Evolutionary conservation across 2,888 invertebrate species (phyloP), one percentile per base, ranked within the genome.

Genomic region (Phragmatobia fuliginosa): DNA sequence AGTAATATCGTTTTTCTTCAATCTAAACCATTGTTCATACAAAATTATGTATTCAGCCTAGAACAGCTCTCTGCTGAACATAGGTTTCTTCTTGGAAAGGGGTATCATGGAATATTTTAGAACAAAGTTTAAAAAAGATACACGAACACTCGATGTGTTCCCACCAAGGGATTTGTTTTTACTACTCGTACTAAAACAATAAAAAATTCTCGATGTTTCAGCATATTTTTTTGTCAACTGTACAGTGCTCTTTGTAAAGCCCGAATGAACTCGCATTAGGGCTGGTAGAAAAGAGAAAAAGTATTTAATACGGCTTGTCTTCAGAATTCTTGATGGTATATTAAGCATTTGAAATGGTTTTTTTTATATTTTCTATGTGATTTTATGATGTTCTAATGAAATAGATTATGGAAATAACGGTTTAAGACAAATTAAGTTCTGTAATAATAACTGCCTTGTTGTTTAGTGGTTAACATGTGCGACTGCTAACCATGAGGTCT

Each of bases 191-290:
- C 69, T 64, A 69, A 58, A 73, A 81, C 32, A 69, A 65, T 65
- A 61, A 69, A 75, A 81, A 82, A 79, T 77, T 81, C 76, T 78
- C 75, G 68, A 75, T 77, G 77, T 85, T 83, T 78, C 75, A 70
- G 82, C 71, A 76, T 85, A 86, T 28, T 85, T 49, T 78, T 86
- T 86, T 84, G 69, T 75, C 76, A 73, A 72, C 67, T 76, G 81
- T 82, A 85, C 87, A 85, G 82, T 73, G 78, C 78, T 59, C 85
- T 88, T 81, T 85, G 84, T 83, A 77, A 83, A 82, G 74, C 84
- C 76, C 76, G 84, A 80, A 79, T 76, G 81, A 80, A 83, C 81
- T 84, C 79, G 82, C 77, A 83, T 86, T 87, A 88, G 81, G 85
- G 85, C 69, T 86, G 86, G 71, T 79, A 73, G 67, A 59, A 71